Evolutionary conservation across 2,797 vertebrate species (phyloP).

Genomic region (Schizopygopsis malacanthus): DNA sequence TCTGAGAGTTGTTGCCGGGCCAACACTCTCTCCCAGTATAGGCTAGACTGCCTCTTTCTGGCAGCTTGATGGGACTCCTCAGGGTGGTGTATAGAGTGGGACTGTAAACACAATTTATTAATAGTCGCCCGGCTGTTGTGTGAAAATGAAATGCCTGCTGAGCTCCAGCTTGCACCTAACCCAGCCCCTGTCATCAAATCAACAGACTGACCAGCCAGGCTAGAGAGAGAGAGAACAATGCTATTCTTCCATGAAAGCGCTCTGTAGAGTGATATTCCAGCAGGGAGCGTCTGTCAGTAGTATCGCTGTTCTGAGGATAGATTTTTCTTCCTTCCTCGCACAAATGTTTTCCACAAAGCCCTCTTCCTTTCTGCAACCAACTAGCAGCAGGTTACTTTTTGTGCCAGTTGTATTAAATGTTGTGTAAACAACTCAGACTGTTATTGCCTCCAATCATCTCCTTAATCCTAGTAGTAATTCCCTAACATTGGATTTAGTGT

Average conservation of each 20-base stretch:
- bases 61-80: constrained; percentile 62
- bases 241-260: constrained; percentile 37
- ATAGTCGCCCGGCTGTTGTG: constrained; percentile 67
- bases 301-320: constrained; percentile 4
- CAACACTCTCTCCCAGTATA: constrained; percentile 53
- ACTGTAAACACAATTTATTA: constrained; percentile 74
- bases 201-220: constrained; percentile 47
- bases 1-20: constrained; percentile 51
- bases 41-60: constrained; percentile 56
- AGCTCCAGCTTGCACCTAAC: constrained; percentile 54
- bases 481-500: constrained; percentile 68
- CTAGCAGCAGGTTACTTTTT: constrained; percentile 56
- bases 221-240: constrained; percentile 53
- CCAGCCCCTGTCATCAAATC: constrained; percentile 53
- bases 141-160: constrained; percentile 66
- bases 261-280: constrained; percentile 33
- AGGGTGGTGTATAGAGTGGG: constrained; percentile 67
- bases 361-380: constrained; percentile 25
- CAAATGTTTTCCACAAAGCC: constrained; percentile 21
- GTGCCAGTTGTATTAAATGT: constrained; percentile 67
- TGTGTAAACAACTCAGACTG: constrained; percentile 72
- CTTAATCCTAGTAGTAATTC: constrained; percentile 67
- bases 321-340: constrained; percentile 1
- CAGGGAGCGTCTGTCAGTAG: constrained; percentile 30
- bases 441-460: constrained; percentile 65